These are phyloP conservation scores for Diloba caeruleocephala DNA, from an alignment of 2,888 invertebrate genomes.

Conservation along the genomic window DNA sequence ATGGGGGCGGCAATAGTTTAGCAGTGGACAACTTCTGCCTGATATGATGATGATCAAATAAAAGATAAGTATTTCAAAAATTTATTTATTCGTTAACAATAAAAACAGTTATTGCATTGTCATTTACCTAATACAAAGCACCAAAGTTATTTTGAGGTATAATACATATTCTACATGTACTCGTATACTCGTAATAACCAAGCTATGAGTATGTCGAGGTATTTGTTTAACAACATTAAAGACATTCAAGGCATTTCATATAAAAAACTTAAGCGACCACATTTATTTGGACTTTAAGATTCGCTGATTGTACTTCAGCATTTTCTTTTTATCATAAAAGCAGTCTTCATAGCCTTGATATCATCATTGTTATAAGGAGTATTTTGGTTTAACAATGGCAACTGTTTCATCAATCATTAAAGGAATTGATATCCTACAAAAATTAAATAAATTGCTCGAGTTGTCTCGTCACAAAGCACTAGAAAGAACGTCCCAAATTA, in stretches of 20 bases:
- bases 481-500: conserved; percentile 38
- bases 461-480: conserved; percentile 41
- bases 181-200: conserved; percentile 19
- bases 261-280: conserved; percentile 4
- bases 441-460: conserved; percentile 46
- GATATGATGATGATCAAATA: conserved; percentile 1
- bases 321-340: background rate
- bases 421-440: conserved; percentile 40
- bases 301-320: background rate
- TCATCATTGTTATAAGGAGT: conserved; percentile 28
- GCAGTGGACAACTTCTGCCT: no score
- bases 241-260: background rate
- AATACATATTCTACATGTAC: conserved; percentile 11
- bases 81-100: conserved; percentile 53
- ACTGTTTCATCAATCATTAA: conserved; percentile 34
- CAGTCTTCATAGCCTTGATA: conserved; percentile 9
- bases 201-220: conserved; percentile 44
- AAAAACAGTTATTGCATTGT: conserved; percentile 45
- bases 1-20: no score
- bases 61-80: conserved; percentile 20
- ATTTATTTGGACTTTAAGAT: background rate
- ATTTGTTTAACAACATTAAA: conserved; percentile 46
- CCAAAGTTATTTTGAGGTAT: conserved; percentile 33
- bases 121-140: conserved; percentile 49
- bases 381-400: conserved; percentile 52